Conservation (phyloP, 1,140 invertebrate species). For the Amphibalanus amphitrite region DNA sequence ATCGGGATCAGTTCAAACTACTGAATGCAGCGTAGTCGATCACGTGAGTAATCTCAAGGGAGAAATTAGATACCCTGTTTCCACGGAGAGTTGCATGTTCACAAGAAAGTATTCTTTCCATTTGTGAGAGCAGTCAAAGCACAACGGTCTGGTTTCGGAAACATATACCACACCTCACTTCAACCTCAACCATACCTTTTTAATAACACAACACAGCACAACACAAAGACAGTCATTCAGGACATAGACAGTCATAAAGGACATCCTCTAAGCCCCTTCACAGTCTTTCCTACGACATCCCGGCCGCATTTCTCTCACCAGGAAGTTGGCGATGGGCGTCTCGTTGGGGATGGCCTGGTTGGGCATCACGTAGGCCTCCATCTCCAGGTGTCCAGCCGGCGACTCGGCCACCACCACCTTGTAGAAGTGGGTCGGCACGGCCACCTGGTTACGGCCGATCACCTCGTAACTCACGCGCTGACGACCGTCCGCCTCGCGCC, state of each 20-base stretch:
- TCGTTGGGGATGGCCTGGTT: conserved; percentile 67
- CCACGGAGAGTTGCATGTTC: no score
- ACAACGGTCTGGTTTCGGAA: background rate
- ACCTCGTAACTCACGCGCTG: conserved; percentile 90
- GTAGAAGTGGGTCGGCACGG: conserved; percentile 97
- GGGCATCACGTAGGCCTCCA: conserved; percentile 89
- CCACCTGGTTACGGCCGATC: conserved; percentile 80
- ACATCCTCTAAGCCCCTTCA: no score
- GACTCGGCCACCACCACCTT: conserved; percentile 74
- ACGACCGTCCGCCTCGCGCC: conserved; percentile 68
- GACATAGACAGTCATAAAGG: no score
- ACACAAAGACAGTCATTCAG: no score
- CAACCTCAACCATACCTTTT: no score
- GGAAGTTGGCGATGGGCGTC: conserved; percentile 51
- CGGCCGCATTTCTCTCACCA: no score
- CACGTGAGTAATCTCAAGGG: conserved; percentile 5
- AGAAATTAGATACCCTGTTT: no score
- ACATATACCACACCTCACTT: conserved; percentile 6
- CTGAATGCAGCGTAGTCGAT: background rate
- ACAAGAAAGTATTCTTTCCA: no score
- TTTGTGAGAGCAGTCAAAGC: conserved; percentile 5
- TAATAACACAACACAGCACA: no score
- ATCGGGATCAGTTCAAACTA: background rate
- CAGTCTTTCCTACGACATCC: no score
- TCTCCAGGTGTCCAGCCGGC: conserved; percentile 46